These are phyloP conservation scores for Glomeris marginata DNA, from an alignment of 2,888 invertebrate species.

Conservation along the genomic window DNA sequence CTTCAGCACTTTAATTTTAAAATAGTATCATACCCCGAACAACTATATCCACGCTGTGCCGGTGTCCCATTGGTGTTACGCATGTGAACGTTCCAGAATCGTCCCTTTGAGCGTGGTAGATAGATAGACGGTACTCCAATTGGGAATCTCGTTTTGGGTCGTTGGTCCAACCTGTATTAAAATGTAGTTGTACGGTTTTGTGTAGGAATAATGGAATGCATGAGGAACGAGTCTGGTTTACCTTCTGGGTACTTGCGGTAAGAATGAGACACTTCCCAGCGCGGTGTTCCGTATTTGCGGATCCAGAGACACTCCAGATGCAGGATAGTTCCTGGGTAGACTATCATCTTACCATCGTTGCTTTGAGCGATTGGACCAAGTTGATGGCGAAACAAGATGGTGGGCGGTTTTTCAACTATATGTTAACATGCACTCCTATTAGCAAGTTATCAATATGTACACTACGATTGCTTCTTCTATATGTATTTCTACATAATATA, in stretches of 20 bases:
- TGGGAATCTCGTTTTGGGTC: slow-evolving; percentile 63
- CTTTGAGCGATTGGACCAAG: slow-evolving; percentile 73
- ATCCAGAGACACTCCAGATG: slow-evolving; percentile 85
- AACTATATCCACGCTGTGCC: slow-evolving; percentile 60
- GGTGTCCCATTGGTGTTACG: slow-evolving; percentile 64
- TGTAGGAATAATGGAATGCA: background rate
- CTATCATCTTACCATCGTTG: slow-evolving; percentile 66
- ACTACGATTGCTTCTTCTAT: background rate
- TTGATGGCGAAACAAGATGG: slow-evolving; percentile 64
- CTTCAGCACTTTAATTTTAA: too few relatives aligned
- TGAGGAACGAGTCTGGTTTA: too few relatives aligned
- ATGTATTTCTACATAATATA: background rate
- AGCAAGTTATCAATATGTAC: background rate
- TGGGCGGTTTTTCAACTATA: slow-evolving; percentile 69
- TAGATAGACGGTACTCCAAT: slow-evolving; percentile 63
- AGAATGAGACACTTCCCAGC: slow-evolving; percentile 44
- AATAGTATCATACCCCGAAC: slow-evolving; percentile 68
- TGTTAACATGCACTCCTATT: slow-evolving; percentile 14
- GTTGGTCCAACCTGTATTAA: slow-evolving; percentile 48
- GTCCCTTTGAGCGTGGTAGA: slow-evolving; percentile 61
- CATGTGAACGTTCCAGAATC: slow-evolving; percentile 75
- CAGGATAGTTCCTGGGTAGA: slow-evolving; percentile 67
- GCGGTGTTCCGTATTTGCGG: slow-evolving; percentile 66
- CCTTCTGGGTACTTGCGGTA: slow-evolving; percentile 52
- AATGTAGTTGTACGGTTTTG: background rate